These are phyloP conservation scores for Pseudocheirus occidentalis DNA, from an alignment of 2,797 vertebrate genomes.

Conservation along the genomic window DNA sequence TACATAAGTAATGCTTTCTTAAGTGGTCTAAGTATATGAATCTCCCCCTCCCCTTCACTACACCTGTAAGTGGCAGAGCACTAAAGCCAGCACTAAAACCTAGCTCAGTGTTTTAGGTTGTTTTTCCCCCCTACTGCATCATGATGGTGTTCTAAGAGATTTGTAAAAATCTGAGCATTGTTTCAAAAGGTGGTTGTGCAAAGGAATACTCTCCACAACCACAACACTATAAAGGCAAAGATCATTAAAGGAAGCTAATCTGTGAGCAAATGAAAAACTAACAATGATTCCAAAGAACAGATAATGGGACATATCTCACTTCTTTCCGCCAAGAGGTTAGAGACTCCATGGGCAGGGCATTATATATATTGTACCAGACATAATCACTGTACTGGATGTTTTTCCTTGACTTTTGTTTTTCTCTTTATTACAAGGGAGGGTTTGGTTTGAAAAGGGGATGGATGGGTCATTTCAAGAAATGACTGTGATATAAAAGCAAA, in stretches of 20 bases:
- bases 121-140: background rate
- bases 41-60: too few species aligned
- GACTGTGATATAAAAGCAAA: background rate
- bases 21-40: background rate
- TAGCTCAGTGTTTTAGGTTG: background rate
- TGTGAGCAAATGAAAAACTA: background rate
- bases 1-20: background rate
- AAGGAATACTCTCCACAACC: background rate
- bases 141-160: background rate
- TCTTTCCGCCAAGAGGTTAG: background rate
- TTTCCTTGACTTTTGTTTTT: background rate
- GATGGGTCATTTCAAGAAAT: background rate
- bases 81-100: background rate
- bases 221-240: background rate
- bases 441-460: background rate
- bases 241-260: background rate
- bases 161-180: background rate
- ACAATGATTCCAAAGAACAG: background rate
- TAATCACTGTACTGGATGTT: background rate
- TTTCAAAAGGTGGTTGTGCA: background rate
- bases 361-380: background rate
- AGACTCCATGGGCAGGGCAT: background rate
- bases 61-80: background rate
- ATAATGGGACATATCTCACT: background rate
- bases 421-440: background rate